Evolutionary conservation across 2,888 invertebrate genomes (phyloP), one percentile per base, ranked within the genome.

Genomic region (Lomographa bimaculata): DNA sequence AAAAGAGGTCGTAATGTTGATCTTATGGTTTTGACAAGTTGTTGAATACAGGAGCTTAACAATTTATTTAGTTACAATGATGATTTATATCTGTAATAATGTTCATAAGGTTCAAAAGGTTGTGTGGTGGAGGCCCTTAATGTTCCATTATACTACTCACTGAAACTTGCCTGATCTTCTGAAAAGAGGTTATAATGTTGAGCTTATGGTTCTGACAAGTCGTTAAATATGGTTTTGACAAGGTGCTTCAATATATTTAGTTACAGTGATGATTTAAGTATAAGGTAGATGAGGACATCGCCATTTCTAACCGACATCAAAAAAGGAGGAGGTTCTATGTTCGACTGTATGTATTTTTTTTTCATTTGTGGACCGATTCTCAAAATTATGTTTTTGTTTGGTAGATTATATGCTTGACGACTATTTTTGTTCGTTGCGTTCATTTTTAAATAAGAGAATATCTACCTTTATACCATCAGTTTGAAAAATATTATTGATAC

Each of bases 81-180:
- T n/a, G n/a, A n/a, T 26, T 34, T 34, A 41, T 10, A 11, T 25
- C 14, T 19, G 25, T 28, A n/a, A n/a, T n/a, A n/a, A n/a, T n/a
- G n/a, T n/a, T n/a, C n/a, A n/a, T n/a, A n/a, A n/a, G n/a, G 40
- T 30, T 46, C 29, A 50, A 50, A 45, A 46, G 33, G 50, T 49
- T 50, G 24, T 50, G 47, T 46, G 46, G 18, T 7, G 6, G 11
- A 8, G 5, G 19, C 33, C 30, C 21, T 18, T 34, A 35, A 29
- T 54, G 57, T 54, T 49, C 50, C 53, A 50, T 54, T 54, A 52
- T 50, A 60, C 52, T 59, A 59, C 44, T 57, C 48, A 34, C 48
- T 46, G 35, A 55, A 70, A 70, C 64, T 66, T 69, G 58, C 58
- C 56, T 59, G 60, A 66, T 60, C 45, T 27, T 35, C 40, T 44